Conservation (phyloP, 2,113 vertebrate genomes). For the Rhea americana region DNA sequence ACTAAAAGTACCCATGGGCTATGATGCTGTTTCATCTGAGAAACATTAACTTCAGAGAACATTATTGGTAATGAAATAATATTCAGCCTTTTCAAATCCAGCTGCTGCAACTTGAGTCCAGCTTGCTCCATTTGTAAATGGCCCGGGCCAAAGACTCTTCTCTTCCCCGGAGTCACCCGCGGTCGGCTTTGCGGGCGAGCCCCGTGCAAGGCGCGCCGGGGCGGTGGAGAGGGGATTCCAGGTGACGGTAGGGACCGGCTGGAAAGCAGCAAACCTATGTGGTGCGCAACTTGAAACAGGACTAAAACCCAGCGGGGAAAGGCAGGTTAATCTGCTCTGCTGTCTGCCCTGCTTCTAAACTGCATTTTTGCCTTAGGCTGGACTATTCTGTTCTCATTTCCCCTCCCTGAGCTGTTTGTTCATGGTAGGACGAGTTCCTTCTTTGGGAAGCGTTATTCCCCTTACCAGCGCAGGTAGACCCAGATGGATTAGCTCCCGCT, state of each 20-base stretch:
- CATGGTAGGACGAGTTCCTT: background rate
- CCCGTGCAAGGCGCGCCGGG: fast-evolving
- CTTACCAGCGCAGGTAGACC: background rate
- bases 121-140: background rate
- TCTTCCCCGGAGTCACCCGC: background rate
- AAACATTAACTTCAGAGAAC: background rate
- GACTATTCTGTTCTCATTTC: background rate
- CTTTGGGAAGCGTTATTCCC: background rate
- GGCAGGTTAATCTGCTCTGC: background rate
- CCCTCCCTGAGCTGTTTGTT: background rate
- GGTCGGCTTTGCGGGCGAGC: background rate
- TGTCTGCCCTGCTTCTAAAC: background rate
- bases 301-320: background rate
- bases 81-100: slow-evolving; percentile 19
- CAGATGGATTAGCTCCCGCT: background rate
- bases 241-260: background rate
- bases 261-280: background rate
- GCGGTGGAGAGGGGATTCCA: background rate
- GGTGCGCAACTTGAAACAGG: fast-evolving
- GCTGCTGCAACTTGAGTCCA: background rate
- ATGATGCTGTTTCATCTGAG: background rate
- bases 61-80: background rate
- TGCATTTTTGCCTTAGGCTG: background rate
- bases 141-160: background rate
- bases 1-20: background rate